Base-by-base conservation (phyloP, 2,888 invertebrate genomes). In the Conchocele bisecta region DNA sequence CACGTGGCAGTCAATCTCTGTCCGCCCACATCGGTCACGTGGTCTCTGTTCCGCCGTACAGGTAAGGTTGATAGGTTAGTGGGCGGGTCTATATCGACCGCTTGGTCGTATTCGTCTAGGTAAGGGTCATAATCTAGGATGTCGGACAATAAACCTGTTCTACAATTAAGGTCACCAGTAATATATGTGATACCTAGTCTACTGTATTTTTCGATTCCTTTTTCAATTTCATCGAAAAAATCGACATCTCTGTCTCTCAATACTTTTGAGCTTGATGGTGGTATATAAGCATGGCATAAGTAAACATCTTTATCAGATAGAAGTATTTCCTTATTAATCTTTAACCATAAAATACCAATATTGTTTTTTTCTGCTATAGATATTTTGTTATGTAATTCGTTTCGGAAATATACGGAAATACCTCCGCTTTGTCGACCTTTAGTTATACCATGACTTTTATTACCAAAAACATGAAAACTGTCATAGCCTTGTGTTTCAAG, bases 141-240 rank as follows among this genome's bases (percentile, higher is more conserved):
- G 22, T 53, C 53, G 3, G 11, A 53, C 20, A 33, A 15, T 4
- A n/a, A 3, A 4, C 28, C 53, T 11, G 53, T 53, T 53, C 53
- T 3, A 31, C 35, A 53, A 53, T 53, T 53, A 11, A 53, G 37
- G 24, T 53, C 53, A 22, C 53, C 53, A 20, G 35, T 35, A 33
- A 53, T 35, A 53, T 7, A 53, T 13, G 53, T 53, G 15, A 35
- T 33, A 4, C 53, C 53, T 17, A 53, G 9, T 6, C 17, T 33
- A 20, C 35, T 33, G 5, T 33, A 53, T 33, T 33, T 29, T 53
- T 53, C 53, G 7, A 53, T 33, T 2, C 35, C 35, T 17, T 33
- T 53, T 33, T 53, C 53, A 6, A 53, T 35, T 53, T 53, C 53
- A 9, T 53, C 53, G 22, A 53, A 53, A 53, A 53, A 53, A n/a